phyloP scores from a whole-genome alignment of 2,888 invertebrate genomes.

The Ennomos erosarius region DNA sequence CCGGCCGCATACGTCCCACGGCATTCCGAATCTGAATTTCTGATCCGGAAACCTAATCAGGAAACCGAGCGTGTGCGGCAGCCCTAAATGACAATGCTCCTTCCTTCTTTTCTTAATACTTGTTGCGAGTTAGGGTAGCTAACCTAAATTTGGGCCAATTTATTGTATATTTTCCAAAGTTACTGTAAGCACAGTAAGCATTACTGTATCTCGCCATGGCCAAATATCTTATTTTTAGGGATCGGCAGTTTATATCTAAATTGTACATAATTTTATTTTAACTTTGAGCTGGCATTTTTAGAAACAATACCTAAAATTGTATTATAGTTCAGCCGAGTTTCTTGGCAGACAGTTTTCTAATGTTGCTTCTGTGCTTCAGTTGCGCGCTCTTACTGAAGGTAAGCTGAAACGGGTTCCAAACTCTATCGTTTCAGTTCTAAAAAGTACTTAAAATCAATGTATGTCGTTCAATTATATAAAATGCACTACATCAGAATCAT shows the following conservation, averaged over 20 bases:
- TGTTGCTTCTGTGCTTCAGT: slow-evolving; percentile 1
- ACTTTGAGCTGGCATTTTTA: background rate
- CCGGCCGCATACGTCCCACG: no score
- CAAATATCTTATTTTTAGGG: slow-evolving; percentile 13
- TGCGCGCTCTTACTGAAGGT: background rate
- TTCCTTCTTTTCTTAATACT: slow-evolving; percentile 10
- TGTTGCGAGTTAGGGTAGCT: background rate
- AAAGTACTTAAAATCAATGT: slow-evolving; percentile 43
- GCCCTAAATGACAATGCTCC: background rate
- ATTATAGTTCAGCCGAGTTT: background rate
- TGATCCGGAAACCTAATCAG: no score
- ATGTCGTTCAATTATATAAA: slow-evolving; percentile 54
- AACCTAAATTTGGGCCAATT: slow-evolving; percentile 1
- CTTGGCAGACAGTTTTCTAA: background rate
- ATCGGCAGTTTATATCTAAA: slow-evolving; percentile 24
- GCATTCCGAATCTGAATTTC: no score
- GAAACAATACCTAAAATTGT: background rate
- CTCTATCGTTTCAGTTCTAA: slow-evolving; percentile 4
- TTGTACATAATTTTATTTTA: background rate
- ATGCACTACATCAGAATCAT: slow-evolving; percentile 43
- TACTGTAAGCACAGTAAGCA: background rate
- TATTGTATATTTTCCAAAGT: slow-evolving; percentile 6
- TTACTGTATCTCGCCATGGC: slow-evolving; percentile 11
- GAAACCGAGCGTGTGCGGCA: no score
- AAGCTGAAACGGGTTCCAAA: slow-evolving; percentile 5